Evolutionary conservation across 2,113 vertebrate genomes (phyloP).

Genomic region (Platichthys flesus): DNA sequence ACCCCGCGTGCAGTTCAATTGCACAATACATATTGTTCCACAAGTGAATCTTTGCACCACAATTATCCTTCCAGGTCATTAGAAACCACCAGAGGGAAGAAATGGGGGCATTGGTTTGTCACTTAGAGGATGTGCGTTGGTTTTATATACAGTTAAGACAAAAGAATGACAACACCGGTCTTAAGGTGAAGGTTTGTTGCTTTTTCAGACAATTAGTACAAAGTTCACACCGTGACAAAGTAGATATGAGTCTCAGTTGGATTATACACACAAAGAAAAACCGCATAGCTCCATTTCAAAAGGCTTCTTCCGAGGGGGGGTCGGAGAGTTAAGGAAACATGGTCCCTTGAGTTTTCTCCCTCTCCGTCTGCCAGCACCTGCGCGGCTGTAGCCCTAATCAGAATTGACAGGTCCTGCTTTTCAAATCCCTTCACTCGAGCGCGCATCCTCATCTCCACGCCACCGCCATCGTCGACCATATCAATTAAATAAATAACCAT

Average conservation of each 20-base stretch:
- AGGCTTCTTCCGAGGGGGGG: slow-evolving; percentile 21
- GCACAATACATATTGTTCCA: too few species aligned
- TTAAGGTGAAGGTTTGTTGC: slow-evolving; percentile 22
- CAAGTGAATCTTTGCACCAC: slow-evolving; percentile 13
- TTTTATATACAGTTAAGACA: slow-evolving; percentile 4
- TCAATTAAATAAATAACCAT: slow-evolving; percentile 66
- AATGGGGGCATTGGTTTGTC: slow-evolving; percentile 35
- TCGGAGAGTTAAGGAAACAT: slow-evolving; percentile 33
- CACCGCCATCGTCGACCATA: slow-evolving; percentile 60
- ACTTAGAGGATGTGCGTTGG: slow-evolving; percentile 18
- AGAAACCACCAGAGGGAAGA: slow-evolving; percentile 14
- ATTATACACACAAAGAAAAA: slow-evolving; percentile 6
- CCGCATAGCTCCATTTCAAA: slow-evolving; percentile 25
- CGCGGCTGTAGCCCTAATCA: slow-evolving; percentile 55
- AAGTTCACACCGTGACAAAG: slow-evolving; percentile 8
- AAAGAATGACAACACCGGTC: slow-evolving; percentile 1
- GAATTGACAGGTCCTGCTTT: slow-evolving; percentile 67
- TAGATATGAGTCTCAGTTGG: slow-evolving; percentile 10
- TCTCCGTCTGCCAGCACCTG: slow-evolving; percentile 29
- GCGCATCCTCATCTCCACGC: slow-evolving; percentile 64
- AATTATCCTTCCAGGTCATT: slow-evolving; percentile 45
- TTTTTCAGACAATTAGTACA: neutral
- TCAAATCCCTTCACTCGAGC: slow-evolving; percentile 59
- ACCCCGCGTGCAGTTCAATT: too few species aligned
- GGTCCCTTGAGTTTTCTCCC: slow-evolving; percentile 47